phyloP scores from a whole-genome alignment of 2,797 vertebrate species.

The Distichodus sexfasciatus region DNA sequence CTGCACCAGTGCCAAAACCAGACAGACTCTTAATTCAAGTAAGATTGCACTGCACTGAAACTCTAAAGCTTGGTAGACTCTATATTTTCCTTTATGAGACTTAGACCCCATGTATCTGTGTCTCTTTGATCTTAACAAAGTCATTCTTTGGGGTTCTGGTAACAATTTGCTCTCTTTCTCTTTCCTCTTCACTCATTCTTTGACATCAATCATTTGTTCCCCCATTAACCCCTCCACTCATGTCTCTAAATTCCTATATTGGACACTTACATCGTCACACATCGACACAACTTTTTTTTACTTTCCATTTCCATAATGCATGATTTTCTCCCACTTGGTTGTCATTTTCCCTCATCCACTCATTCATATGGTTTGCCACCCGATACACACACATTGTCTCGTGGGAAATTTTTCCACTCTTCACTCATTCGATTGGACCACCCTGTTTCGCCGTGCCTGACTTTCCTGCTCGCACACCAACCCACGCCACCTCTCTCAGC shows the following conservation, averaged over 20 bases:
- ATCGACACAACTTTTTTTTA: not conserved
- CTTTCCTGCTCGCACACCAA: too few relatives aligned
- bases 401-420: constrained; percentile 54
- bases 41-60: constrained; percentile 61
- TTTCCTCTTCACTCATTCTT: constrained; percentile 79
- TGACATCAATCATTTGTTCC: constrained; percentile 74
- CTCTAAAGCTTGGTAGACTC: not conserved
- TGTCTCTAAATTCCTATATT: constrained; percentile 10
- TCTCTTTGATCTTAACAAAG: constrained; percentile 31
- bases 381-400: constrained; percentile 24
- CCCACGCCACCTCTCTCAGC: constrained; percentile 70
- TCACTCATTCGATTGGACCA: constrained; percentile 29
- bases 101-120: constrained; percentile 40
- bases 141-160: constrained; percentile 59
- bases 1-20: constrained; percentile 95
- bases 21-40: constrained; percentile 98
- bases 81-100: constrained; percentile 55
- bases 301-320: constrained; percentile 49
- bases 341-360: constrained; percentile 69
- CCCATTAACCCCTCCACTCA: constrained; percentile 9
- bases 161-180: constrained; percentile 83
- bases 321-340: constrained; percentile 55
- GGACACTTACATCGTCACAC: constrained; percentile 13
- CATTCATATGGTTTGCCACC: constrained; percentile 43
- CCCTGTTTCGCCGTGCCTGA: constrained; percentile 38